Evolutionary conservation across 2,797 vertebrate genomes (phyloP), one percentile per base, ranked within the genome.

Genomic region (Rhabdophis nuchalis): DNA sequence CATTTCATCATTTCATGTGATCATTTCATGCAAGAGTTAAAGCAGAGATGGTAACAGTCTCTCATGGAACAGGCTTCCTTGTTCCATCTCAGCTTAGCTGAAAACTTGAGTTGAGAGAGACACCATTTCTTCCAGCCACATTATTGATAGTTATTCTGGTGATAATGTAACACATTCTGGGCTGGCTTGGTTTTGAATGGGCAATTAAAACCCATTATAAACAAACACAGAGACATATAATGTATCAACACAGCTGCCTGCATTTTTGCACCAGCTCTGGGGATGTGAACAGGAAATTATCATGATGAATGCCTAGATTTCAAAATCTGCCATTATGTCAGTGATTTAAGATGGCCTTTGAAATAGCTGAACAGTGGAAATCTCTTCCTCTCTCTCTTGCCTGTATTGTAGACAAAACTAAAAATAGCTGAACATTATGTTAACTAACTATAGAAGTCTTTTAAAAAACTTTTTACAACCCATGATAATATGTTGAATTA

Each of bases 401-500:
- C 10, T 82, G 52, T 18, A 41, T 25, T 68, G 11, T 50, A 46
- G 11, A 56, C 72, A 16, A 25, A 85, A 5, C n/a, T 82, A 92
- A 32, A 88, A 23, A 32, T 52, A 64, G 32, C 68, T 54, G 54
- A 41, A 58, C 16, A 57, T 82, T 88, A 5, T 86, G 13, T 12
- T 53, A 90, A 94, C 90, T 90, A 46, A 82, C 20, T 82, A 20
- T 82, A 20, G 72, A 82, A 82, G 72, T 82, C 72, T 82, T 82
- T 46, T 86, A 82, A 90, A 46, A 41, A 27, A 5, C 85, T 41
- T 88, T 86, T 90, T 90, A 61, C 68, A 90, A 86, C 5, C 85
- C 60, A 50, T 92, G 4, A 61, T 93, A 94, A 94, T 77, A 77
- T 77, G 36, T 46, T 82, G 72, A 46, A 82, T 46, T 46, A 82